These are phyloP conservation scores for Osedax frankpressi DNA, from an alignment of 2,888 invertebrate species.

Conservation along the genomic window DNA sequence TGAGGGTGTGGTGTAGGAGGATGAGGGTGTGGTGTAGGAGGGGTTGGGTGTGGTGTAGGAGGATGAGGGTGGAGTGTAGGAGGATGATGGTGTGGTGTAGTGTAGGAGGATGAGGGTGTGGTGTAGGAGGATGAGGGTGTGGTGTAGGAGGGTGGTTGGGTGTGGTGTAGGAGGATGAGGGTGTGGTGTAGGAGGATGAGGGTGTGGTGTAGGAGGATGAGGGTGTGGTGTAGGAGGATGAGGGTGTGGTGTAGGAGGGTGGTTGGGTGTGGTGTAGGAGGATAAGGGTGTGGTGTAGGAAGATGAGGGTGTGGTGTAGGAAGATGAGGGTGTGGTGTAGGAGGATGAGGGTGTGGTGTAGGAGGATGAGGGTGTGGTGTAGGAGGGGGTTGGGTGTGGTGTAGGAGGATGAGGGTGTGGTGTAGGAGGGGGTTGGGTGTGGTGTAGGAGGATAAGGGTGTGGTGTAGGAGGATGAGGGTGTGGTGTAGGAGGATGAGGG, in stretches of 20 bases:
- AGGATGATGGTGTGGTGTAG: not conserved
- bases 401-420: not conserved
- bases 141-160: constrained; percentile 26
- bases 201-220: too few species aligned
- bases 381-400: not conserved
- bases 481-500: too few species aligned
- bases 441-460: not conserved
- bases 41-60: not conserved
- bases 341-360: not conserved
- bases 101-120: not conserved
- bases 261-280: too few species aligned
- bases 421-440: too few species aligned
- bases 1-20: not conserved
- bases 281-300: not conserved
- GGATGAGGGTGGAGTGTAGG: too few species aligned
- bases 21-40: too few species aligned
- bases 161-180: too few species aligned
- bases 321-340: too few species aligned
- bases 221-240: constrained; percentile 46
- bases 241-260: constrained; percentile 41
- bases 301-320: not conserved
- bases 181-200: not conserved
- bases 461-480: too few species aligned
- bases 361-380: not conserved
- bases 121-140: constrained; percentile 50